These are phyloP conservation scores for Girardinus metallicus DNA, from an alignment of 2,797 vertebrate species.

Conservation along the genomic window DNA sequence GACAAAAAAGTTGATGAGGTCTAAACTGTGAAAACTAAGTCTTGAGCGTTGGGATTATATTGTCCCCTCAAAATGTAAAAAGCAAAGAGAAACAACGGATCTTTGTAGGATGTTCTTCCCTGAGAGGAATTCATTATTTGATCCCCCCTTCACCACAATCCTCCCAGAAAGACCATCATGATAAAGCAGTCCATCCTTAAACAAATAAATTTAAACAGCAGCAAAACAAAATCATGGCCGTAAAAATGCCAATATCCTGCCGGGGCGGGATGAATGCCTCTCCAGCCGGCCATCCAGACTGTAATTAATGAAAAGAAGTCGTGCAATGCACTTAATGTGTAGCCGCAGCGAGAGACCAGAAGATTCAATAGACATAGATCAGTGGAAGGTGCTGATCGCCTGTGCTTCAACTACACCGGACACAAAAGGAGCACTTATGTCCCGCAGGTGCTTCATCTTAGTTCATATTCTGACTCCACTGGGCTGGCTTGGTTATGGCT, in stretches of 20 bases:
- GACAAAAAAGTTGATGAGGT: neutral
- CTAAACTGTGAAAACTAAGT: neutral
- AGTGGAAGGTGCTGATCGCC: constrained; percentile 66
- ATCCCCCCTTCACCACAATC: neutral
- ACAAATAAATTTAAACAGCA: constrained; percentile 73
- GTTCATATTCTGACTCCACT: constrained; percentile 63
- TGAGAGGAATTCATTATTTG: constrained; percentile 46
- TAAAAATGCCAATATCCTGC: constrained; percentile 82
- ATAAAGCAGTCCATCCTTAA: constrained; percentile 57
- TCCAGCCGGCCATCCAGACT: constrained; percentile 45
- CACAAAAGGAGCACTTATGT: constrained; percentile 69
- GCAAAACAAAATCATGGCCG: constrained; percentile 79
- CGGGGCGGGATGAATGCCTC: constrained; percentile 63
- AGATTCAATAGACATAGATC: constrained; percentile 79
- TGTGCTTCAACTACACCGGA: constrained; percentile 55
- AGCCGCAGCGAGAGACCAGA: constrained; percentile 60
- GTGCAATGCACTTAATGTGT: constrained; percentile 53
- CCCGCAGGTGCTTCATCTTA: constrained; percentile 74
- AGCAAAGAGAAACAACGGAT: neutral
- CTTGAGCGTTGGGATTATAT: neutral
- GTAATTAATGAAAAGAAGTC: constrained; percentile 77
- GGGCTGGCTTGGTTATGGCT: constrained; percentile 60
- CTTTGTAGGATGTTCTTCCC: constrained; percentile 7
- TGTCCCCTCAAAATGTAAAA: constrained; percentile 26
- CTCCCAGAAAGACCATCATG: constrained; percentile 51